phyloP scores from a whole-genome alignment of 2,113 vertebrate genomes.

The Meriones unguiculatus region DNA sequence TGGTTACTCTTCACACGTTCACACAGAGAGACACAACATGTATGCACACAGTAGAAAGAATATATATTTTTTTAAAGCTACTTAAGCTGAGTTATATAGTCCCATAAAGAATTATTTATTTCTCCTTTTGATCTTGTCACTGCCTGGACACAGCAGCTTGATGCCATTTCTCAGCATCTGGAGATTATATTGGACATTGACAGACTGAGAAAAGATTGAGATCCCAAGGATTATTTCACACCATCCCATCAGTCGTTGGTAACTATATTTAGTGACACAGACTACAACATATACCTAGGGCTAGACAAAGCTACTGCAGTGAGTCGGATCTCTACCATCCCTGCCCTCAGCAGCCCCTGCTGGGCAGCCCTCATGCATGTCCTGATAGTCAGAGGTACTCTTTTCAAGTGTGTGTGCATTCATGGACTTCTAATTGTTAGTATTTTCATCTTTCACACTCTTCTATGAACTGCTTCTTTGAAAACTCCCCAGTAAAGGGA shows the following conservation, averaged over 20 bases:
- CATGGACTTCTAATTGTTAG: not conserved
- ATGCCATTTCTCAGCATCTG: not conserved
- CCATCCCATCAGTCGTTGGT: not conserved
- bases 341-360: not conserved
- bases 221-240: not conserved
- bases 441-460: not conserved
- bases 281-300: accelerated
- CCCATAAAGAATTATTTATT: not conserved
- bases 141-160: not conserved
- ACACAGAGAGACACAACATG: not conserved
- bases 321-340: not conserved
- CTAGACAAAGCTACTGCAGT: not conserved
- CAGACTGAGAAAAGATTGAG: not conserved
- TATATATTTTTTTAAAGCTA: not conserved
- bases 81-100: not conserved
- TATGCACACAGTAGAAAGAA: not conserved
- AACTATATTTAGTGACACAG: not conserved
- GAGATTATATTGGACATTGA: not conserved
- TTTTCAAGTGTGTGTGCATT: not conserved
- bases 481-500: not conserved
- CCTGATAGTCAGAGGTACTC: not conserved
- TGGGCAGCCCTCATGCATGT: not conserved
- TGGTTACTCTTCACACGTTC: not conserved
- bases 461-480: not conserved
- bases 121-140: not conserved